Conservation (phyloP, 37 sponge, comb jelly and placozoan species). For the Cliona cf. orientalis region DNA sequence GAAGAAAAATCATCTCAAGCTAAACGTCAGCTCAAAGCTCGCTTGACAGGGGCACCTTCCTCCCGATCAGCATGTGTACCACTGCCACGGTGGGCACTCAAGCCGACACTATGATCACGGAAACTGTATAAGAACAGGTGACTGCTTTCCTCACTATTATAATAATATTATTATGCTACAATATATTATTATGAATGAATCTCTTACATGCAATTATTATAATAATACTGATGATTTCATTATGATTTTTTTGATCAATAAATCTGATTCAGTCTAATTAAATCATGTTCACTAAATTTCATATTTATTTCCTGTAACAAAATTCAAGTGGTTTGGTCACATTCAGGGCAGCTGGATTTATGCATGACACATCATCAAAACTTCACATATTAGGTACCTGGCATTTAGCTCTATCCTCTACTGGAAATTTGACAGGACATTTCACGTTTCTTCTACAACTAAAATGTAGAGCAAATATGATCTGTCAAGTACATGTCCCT, state of each 20-base stretch:
- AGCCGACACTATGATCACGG: background rate
- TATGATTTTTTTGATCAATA: background rate
- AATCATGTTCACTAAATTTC: no score
- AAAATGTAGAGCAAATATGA: background rate
- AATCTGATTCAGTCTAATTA: no score
- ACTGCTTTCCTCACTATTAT: background rate
- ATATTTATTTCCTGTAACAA: background rate
- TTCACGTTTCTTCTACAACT: background rate
- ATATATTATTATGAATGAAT: background rate
- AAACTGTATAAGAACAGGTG: background rate
- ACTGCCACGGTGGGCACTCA: background rate
- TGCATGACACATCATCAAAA: background rate
- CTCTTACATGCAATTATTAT: background rate
- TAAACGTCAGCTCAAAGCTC: conserved; percentile 1
- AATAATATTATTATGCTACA: background rate
- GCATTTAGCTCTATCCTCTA: conserved; percentile 21
- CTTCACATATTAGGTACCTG: background rate
- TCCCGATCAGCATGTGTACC: background rate
- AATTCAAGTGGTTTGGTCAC: background rate
- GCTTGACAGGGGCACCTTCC: background rate
- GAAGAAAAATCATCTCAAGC: background rate
- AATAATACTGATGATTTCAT: background rate
- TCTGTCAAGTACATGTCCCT: background rate
- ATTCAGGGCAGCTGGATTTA: no score
- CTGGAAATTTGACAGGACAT: background rate